phyloP scores from a whole-genome alignment of 2,113 vertebrate genomes.

The Indri indri region DNA sequence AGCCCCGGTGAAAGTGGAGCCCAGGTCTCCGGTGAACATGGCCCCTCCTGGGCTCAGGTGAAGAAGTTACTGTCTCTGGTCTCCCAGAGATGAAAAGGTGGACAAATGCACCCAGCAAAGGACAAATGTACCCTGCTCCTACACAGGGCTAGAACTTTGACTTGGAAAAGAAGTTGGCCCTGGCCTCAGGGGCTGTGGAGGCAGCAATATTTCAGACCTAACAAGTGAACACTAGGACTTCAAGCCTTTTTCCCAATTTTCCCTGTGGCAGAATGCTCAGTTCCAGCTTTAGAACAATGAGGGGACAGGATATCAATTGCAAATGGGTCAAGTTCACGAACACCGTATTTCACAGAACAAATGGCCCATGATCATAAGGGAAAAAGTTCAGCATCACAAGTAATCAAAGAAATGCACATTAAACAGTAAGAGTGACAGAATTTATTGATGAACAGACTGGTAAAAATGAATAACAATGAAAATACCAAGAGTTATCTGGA shows the following conservation, averaged over 20 bases:
- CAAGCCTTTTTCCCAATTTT: background rate
- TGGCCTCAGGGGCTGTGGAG: background rate
- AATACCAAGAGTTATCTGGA: background rate
- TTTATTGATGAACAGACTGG: constrained; percentile 59
- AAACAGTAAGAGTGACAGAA: constrained; percentile 5
- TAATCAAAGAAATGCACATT: constrained; percentile 49
- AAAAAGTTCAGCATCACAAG: background rate
- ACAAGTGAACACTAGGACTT: background rate
- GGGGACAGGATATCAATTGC: background rate
- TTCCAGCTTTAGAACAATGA: background rate
- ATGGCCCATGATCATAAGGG: background rate
- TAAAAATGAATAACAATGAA: constrained; percentile 42
- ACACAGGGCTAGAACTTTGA: background rate
- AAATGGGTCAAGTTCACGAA: background rate
- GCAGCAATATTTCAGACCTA: background rate
- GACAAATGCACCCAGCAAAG: background rate
- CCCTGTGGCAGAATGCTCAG: background rate
- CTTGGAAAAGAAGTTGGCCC: background rate
- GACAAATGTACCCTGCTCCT: background rate
- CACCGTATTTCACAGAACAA: background rate
- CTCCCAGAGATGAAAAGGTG: background rate
- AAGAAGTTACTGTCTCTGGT: background rate
- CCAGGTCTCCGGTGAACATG: background rate
- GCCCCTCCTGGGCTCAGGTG: background rate
- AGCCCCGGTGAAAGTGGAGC: background rate